These are phyloP conservation scores for Invenusta paracnida DNA, from an alignment of 2,888 invertebrate genomes.

Conservation along the genomic window DNA sequence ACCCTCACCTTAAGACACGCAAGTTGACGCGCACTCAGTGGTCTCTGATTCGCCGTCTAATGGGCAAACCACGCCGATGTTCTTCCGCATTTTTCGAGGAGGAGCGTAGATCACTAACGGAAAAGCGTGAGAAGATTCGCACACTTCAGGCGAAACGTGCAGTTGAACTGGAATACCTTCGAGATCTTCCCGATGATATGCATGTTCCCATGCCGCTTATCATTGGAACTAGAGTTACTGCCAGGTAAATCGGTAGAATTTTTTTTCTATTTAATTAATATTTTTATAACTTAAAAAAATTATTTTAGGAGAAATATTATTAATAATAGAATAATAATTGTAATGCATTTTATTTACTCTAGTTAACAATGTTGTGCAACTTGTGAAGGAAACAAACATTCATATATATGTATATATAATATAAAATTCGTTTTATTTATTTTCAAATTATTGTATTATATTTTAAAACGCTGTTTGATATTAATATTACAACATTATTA, in stretches of 20 bases:
- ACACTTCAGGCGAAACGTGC: slow-evolving; percentile 81
- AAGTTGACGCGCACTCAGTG: slow-evolving; percentile 83
- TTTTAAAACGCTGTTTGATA: too few species aligned
- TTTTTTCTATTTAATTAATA: too few species aligned
- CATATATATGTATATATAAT: too few species aligned
- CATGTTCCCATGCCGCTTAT: slow-evolving; percentile 76
- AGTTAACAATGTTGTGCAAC: too few species aligned
- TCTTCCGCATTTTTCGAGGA: slow-evolving; percentile 81
- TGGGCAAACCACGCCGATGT: slow-evolving; percentile 87
- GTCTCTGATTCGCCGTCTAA: slow-evolving; percentile 86
- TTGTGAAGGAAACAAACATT: too few species aligned
- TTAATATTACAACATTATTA: too few species aligned
- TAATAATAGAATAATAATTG: too few species aligned
- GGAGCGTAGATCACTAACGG: slow-evolving; percentile 81
- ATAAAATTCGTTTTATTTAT: too few species aligned
- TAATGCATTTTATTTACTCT: too few species aligned
- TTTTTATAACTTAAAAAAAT: too few species aligned
- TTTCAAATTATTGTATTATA: too few species aligned
- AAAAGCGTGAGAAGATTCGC: slow-evolving; percentile 82
- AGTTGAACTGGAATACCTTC: slow-evolving; percentile 65
- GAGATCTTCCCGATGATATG: slow-evolving; percentile 87
- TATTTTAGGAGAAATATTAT: too few species aligned
- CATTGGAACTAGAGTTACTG: slow-evolving; percentile 79
- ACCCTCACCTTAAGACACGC: slow-evolving; percentile 80
- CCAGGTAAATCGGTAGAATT: slow-evolving; percentile 48